Conservation (phyloP, 2,113 vertebrate species). For the Gasterosteus nipponicus region DNA sequence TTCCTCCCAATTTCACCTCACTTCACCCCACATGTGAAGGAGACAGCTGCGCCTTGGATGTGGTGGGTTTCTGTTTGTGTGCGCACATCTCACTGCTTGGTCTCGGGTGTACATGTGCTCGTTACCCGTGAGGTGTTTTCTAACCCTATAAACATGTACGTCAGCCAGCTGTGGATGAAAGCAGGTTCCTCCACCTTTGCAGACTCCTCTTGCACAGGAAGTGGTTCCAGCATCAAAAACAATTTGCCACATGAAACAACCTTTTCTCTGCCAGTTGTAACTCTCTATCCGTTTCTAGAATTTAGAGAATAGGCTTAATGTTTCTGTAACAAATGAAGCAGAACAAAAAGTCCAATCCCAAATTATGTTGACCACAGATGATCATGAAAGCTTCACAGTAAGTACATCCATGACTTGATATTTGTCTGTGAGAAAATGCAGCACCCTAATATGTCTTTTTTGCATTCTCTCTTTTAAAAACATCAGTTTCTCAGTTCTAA, state of each 20-base stretch:
- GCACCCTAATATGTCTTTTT: background rate
- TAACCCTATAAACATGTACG: constrained; percentile 4
- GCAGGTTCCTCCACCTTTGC: constrained; percentile 38
- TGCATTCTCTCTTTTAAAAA: constrained; percentile 2
- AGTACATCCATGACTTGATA: background rate
- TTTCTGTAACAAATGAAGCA: constrained; percentile 1
- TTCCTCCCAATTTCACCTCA: constrained; percentile 10
- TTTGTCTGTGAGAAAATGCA: constrained; percentile 2
- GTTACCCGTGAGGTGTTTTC: constrained; percentile 37
- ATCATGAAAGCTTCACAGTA: background rate
- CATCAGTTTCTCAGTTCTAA: constrained; percentile 10
- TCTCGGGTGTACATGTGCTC: constrained; percentile 23
- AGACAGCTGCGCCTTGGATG: constrained; percentile 48
- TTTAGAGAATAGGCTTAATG: background rate
- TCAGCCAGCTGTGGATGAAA: constrained; percentile 50
- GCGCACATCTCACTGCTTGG: constrained; percentile 11
- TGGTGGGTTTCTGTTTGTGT: constrained; percentile 43
- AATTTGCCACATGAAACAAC: constrained; percentile 35
- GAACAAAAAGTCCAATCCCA: background rate
- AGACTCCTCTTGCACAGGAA: constrained; percentile 58
- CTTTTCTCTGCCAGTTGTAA: constrained; percentile 20
- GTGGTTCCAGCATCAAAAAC: constrained; percentile 34
- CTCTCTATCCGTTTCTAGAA: background rate
- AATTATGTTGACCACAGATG: background rate
- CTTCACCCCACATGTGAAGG: constrained; percentile 6